phyloP scores from a whole-genome alignment of 2,797 vertebrate genomes.

The Bradypodion ventrale region DNA sequence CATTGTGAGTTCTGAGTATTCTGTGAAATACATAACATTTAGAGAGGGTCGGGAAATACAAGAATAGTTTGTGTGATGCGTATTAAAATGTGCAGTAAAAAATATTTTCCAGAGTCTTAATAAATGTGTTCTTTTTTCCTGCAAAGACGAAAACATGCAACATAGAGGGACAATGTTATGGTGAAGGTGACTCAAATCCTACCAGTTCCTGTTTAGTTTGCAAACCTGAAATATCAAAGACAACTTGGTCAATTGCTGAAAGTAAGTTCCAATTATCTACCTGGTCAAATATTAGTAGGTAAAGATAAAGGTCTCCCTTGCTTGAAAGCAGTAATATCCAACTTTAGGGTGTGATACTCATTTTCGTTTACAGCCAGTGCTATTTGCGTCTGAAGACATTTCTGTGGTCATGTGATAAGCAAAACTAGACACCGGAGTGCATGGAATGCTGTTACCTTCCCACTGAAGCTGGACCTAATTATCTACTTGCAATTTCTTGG shows the following conservation, averaged over 20 bases:
- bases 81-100: not conserved
- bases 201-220: slow-evolving; percentile 85
- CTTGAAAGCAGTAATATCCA: too few relatives aligned
- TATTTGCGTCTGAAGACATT: too few relatives aligned
- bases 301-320: too few relatives aligned
- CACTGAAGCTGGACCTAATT: too few relatives aligned
- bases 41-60: not conserved
- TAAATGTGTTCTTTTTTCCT: slow-evolving; percentile 36
- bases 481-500: too few relatives aligned
- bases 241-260: slow-evolving; percentile 86
- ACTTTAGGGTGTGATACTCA: too few relatives aligned
- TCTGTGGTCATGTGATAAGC: too few relatives aligned
- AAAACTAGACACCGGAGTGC: too few relatives aligned
- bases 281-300: not conserved
- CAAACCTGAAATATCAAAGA: slow-evolving; percentile 81
- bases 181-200: slow-evolving; percentile 81
- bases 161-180: slow-evolving; percentile 85
- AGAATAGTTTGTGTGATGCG: not conserved
- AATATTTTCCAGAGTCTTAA: slow-evolving; percentile 1
- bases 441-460: too few relatives aligned
- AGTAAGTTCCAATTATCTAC: slow-evolving; percentile 75
- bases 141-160: slow-evolving; percentile 87
- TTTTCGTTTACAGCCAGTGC: too few relatives aligned
- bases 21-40: not conserved
- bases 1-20: not conserved